A percentile compares a stretch with the other conserved stretches of the same genome.
phyloP scores from a whole-genome alignment of 2,797 vertebrate species.

The Xiphophorus birchmanni region DNA sequence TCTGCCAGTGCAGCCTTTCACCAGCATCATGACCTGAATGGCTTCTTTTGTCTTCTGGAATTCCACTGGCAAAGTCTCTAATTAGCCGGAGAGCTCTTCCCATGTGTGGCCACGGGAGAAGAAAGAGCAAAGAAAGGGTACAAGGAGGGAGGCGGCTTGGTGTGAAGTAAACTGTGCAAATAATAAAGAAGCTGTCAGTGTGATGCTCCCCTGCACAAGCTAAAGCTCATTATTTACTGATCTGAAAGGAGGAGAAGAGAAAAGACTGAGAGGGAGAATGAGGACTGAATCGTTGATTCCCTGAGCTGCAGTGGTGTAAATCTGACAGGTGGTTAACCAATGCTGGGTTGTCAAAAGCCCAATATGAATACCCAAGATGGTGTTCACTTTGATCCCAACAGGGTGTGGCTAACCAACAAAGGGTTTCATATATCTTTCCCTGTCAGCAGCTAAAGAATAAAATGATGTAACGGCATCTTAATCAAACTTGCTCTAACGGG shows the following conservation, averaged over 20 bases:
- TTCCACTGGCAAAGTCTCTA: slow-evolving; percentile 72
- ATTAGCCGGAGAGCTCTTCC: slow-evolving; percentile 73
- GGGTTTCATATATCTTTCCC: slow-evolving; percentile 5
- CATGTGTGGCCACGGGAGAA: slow-evolving; percentile 41
- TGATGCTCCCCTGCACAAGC: slow-evolving; percentile 35
- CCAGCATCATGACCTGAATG: slow-evolving; percentile 63
- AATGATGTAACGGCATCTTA: not conserved
- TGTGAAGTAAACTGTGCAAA: slow-evolving; percentile 25
- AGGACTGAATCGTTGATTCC: not conserved
- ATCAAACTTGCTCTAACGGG: not conserved
- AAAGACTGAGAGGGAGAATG: not conserved
- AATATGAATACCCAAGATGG: slow-evolving; percentile 11
- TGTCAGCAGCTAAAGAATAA: not conserved
- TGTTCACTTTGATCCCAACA: slow-evolving; percentile 5
- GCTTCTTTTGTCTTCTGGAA: slow-evolving; percentile 71
- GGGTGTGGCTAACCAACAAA: slow-evolving; percentile 18
- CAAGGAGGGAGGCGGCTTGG: slow-evolving; percentile 32
- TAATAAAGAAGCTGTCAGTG: slow-evolving; percentile 34
- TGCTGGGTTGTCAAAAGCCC: slow-evolving; percentile 21
- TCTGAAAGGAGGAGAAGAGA: slow-evolving; percentile 18
- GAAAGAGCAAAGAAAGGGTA: slow-evolving; percentile 18
- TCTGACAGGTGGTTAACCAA: slow-evolving; percentile 51
- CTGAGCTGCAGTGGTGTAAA: slow-evolving; percentile 14
- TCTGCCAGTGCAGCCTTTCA: slow-evolving; percentile 60
- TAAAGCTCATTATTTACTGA: slow-evolving; percentile 39